Percentiles rank a stretch among this genome's conserved stretches.
phyloP scores from a whole-genome alignment of 2,888 invertebrate genomes.

The Athrips mouffetella region DNA sequence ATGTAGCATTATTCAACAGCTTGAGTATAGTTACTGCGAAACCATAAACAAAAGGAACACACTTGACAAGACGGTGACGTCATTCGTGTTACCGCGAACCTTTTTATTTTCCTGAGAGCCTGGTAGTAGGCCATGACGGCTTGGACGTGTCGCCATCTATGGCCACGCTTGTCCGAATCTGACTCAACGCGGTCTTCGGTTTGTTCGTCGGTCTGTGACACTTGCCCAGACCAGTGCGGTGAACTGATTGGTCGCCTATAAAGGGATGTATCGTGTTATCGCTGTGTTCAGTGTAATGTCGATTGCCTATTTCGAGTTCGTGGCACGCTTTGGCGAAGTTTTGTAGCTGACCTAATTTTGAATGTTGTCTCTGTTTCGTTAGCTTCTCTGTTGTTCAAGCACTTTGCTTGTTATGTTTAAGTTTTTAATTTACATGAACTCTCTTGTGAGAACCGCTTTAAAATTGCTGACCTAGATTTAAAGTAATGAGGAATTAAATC shows the following conservation, averaged over 20 bases:
- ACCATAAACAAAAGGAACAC: conserved; percentile 54
- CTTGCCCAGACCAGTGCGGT: conserved; percentile 70
- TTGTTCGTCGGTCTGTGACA: conserved; percentile 51
- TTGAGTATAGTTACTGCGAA: conserved; percentile 49
- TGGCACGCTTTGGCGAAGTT: conserved; percentile 39
- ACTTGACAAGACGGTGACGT: conserved; percentile 65
- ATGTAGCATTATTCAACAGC: not conserved
- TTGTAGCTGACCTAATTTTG: no score
- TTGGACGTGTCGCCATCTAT: conserved; percentile 92
- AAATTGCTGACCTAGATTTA: no score
- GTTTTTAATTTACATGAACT: no score
- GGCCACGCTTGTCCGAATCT: conserved; percentile 74
- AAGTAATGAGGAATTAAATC: no score
- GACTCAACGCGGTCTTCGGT: conserved; percentile 39
- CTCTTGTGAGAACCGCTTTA: no score
- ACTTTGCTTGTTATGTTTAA: no score
- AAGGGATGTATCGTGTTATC: conserved; percentile 67
- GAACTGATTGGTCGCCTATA: conserved; percentile 75
- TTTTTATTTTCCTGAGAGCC: conserved; percentile 93
- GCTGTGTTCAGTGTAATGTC: conserved; percentile 46
- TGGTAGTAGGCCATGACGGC: conserved; percentile 94
- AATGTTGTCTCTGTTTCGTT: no score
- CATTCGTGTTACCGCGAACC: conserved; percentile 81
- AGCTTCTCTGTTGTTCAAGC: no score
- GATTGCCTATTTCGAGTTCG: conserved; percentile 36